Evolutionary conservation across 1,140 invertebrate species (phyloP).

Genomic region (Dinoponera quadriceps): DNA sequence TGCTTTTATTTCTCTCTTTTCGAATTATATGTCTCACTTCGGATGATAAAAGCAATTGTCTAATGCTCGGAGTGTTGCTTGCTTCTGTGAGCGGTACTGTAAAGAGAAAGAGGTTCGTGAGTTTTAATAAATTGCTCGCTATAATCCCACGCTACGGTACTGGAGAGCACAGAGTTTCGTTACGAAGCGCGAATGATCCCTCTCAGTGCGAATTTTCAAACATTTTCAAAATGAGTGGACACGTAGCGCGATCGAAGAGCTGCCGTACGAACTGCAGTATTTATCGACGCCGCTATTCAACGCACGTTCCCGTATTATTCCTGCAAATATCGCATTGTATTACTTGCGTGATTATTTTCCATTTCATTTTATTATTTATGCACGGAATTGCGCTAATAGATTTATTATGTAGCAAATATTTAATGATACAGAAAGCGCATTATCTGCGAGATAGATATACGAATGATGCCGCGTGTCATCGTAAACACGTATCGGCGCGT

Average conservation of each 20-base stretch:
- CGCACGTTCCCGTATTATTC: not conserved
- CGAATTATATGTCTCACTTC: not conserved
- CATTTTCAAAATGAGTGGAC: constrained; percentile 24
- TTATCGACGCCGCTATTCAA: constrained; percentile 23
- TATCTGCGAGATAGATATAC: not conserved
- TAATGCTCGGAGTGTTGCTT: constrained; percentile 19
- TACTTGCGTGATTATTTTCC: constrained; percentile 32
- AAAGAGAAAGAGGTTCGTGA: not conserved
- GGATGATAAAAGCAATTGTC: not conserved
- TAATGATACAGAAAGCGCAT: not conserved
- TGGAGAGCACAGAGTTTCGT: constrained; percentile 13
- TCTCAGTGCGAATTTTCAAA: constrained; percentile 37
- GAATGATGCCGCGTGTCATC: not conserved
- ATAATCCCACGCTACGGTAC: not conserved
- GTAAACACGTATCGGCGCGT: not conserved
- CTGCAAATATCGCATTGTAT: constrained; percentile 10
- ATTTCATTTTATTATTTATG: constrained; percentile 11
- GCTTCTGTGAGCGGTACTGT: not conserved
- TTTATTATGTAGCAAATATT: constrained; percentile 34
- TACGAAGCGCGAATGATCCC: constrained; percentile 19
- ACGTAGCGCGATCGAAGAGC: constrained; percentile 19
- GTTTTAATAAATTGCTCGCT: constrained; percentile 2
- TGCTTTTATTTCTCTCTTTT: not conserved
- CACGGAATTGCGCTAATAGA: constrained; percentile 8
- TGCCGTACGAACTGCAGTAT: constrained; percentile 13